Evolutionary conservation across 2,888 invertebrate species (phyloP).

Genomic region (Mycalesis mineus): DNA sequence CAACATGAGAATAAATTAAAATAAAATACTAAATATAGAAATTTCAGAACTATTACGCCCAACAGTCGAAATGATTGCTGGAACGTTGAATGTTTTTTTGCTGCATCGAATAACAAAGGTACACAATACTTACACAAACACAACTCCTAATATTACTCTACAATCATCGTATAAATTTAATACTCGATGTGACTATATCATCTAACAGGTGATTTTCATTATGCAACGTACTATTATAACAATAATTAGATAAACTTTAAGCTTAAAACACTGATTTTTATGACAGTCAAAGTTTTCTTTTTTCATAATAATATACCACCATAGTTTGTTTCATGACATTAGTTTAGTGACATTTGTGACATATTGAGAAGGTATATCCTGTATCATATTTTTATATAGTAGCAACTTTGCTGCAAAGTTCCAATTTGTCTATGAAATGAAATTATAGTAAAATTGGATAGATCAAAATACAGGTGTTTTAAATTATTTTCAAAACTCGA

Average conservation of each 20-base stretch:
- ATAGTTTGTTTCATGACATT: constrained; percentile 48
- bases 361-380: no score
- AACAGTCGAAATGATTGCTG: constrained; percentile 35
- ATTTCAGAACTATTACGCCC: constrained; percentile 29
- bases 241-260: constrained; percentile 29
- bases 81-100: constrained; percentile 51
- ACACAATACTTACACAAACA: constrained; percentile 53
- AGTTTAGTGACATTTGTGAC: neutral
- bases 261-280: constrained; percentile 36
- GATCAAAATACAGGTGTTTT: no score
- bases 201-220: constrained; percentile 11
- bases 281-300: constrained; percentile 20
- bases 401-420: no score
- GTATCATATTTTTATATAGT: no score
- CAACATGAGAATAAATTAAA: neutral
- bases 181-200: constrained; percentile 9
- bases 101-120: constrained; percentile 71
- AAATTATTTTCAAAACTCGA: no score
- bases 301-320: constrained; percentile 61
- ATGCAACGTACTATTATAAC: neutral
- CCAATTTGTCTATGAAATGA: no score
- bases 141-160: constrained; percentile 13
- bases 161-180: constrained; percentile 14
- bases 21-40: neutral
- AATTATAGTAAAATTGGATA: no score